These are phyloP conservation scores for Colletes latitarsis DNA, from an alignment of 1,140 invertebrate species.

Conservation along the genomic window DNA sequence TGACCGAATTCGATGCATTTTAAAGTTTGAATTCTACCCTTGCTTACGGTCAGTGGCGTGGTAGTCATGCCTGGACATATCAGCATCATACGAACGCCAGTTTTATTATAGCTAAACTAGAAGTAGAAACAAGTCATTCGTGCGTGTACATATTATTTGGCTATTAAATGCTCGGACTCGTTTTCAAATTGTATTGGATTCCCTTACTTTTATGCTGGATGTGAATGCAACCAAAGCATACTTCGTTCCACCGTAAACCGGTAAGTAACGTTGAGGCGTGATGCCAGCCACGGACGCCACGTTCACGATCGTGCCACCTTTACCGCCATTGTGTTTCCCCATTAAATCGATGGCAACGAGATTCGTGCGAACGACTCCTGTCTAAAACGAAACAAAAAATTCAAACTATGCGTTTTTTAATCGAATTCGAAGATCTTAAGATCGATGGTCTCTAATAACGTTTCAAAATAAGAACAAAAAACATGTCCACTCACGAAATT, in stretches of 20 bases:
- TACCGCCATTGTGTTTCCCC: conserved; percentile 69
- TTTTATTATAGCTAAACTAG: conserved; percentile 56
- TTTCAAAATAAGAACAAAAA: too few relatives aligned
- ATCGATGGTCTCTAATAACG: too few relatives aligned
- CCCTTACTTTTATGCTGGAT: conserved; percentile 66
- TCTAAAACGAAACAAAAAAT: conserved; percentile 40
- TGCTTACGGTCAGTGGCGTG: background rate
- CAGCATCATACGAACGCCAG: conserved; percentile 58
- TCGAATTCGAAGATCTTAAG: too few relatives aligned
- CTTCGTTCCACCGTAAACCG: conserved; percentile 85
- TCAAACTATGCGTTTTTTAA: too few relatives aligned
- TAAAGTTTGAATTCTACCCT: too few relatives aligned
- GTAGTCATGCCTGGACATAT: conserved; percentile 2
- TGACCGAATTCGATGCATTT: too few relatives aligned
- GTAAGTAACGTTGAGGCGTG: conserved; percentile 58
- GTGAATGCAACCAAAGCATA: conserved; percentile 81
- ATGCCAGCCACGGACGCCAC: conserved; percentile 70
- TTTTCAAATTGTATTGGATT: background rate
- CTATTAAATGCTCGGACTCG: too few relatives aligned
- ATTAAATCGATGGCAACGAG: conserved; percentile 64
- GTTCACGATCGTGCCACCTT: conserved; percentile 72
- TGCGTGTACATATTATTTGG: too few relatives aligned
- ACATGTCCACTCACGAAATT: conserved; percentile 64
- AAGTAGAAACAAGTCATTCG: background rate
- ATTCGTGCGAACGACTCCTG: conserved; percentile 65